Conservation (phyloP, 2,888 invertebrate species). For the Synanthedon myopaeformis region DNA sequence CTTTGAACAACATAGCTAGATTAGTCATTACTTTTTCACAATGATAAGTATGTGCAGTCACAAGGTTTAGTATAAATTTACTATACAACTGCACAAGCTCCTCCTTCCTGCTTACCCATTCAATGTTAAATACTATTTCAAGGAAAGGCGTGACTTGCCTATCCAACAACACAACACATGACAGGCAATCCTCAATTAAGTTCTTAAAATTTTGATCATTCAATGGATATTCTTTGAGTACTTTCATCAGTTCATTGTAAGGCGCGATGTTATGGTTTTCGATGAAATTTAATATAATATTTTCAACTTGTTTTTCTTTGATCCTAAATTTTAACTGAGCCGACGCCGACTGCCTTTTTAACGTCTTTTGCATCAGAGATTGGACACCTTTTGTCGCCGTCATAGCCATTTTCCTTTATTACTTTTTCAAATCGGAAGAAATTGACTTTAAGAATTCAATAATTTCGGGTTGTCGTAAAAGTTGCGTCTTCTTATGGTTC, state of each 20-base stretch:
- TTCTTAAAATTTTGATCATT: constrained; percentile 52
- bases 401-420: constrained; percentile 39
- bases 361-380: constrained; percentile 53
- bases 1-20: constrained; percentile 51
- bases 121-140: constrained; percentile 41
- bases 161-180: constrained; percentile 48
- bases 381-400: constrained; percentile 49
- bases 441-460: constrained; percentile 50
- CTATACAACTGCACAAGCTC: constrained; percentile 40
- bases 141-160: constrained; percentile 47
- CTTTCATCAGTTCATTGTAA: constrained; percentile 58
- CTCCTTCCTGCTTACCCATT: constrained; percentile 43
- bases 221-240: constrained; percentile 47
- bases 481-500: constrained; percentile 58
- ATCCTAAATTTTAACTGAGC: constrained; percentile 52
- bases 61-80: constrained; percentile 42
- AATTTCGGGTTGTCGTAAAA: constrained; percentile 59
- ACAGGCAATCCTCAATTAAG: constrained; percentile 49
- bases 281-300: constrained; percentile 45
- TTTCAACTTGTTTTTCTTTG: constrained; percentile 52
- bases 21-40: constrained; percentile 41
- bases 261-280: constrained; percentile 41
- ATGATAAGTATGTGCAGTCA: constrained; percentile 61
- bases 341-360: constrained; percentile 46
- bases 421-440: constrained; percentile 51